Base-by-base conservation (phyloP, 2,797 vertebrate species). In the Vultur gryphus region DNA sequence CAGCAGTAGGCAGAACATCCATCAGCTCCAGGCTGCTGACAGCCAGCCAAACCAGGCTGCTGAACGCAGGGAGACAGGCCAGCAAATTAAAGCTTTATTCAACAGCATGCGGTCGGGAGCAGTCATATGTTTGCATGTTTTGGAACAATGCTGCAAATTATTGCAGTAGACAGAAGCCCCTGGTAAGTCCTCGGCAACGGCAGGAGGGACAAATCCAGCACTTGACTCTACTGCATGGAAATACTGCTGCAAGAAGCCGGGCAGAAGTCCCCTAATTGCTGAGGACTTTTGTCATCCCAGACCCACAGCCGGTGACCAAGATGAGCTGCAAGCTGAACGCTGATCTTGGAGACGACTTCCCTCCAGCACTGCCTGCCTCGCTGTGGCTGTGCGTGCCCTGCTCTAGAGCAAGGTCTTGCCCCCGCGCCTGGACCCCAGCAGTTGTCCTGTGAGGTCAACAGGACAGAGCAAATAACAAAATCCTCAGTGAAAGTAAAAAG, bases 181-280 rank as follows among this genome's bases (percentile, higher is more conserved):
- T 0, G 39, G 5, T 26, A 20, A 14, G 58, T 7, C 43, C 62
- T 41, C 4, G 0, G 67, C 35, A 8, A 24, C 0, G 11, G n/a
- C 62, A 76, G 64, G n/a, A 52, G 35, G 57, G 28, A 49, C 44
- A 44, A n/a, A 84, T 4, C 54, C 31, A 57, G 46, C 37, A 1
- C 66, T 28, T 8, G 19, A 23, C 16, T 8, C 31, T 31, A 5
- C 26, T 3, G 16, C 13, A 5, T 6, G 35, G 73, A 44, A 57
- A 33, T 6, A 6, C 0, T 15, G 49, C 65, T 61, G 48, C 66
- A 25, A 54, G 66, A 15, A 59, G 31, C 10, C 0, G 5, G 23
- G 49, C 3, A 10, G 37, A 16, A 31, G 13, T 4, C 5, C 28
- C 13, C 26, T 8, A 5, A 28, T 2, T 9, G 44, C 35, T 48